phyloP scores from a whole-genome alignment of 2,888 invertebrate species.

The Trachelus troglodyta region DNA sequence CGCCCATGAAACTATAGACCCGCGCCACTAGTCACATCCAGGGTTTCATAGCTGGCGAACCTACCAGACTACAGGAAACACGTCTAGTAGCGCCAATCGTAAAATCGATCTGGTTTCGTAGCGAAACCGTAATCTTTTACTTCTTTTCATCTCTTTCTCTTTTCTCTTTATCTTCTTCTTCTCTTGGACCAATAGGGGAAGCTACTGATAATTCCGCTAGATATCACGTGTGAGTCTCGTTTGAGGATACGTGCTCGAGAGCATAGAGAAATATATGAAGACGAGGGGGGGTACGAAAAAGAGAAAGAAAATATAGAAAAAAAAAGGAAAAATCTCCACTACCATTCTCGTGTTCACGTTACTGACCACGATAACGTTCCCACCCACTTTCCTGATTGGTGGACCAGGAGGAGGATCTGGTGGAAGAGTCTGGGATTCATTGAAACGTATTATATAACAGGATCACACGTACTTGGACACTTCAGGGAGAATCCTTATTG shows the following conservation, averaged over 20 bases:
- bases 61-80: not conserved
- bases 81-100: not conserved
- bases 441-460: not conserved
- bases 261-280: not conserved
- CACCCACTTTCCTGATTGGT: not conserved
- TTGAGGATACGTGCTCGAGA: not conserved
- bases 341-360: not conserved
- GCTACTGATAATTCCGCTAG: not conserved
- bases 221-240: not conserved
- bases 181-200: not conserved
- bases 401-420: not conserved
- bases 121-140: not conserved
- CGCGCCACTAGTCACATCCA: not conserved
- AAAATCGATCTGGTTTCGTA: not conserved
- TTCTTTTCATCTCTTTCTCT: not conserved
- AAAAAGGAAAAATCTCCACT: not conserved
- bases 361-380: not conserved
- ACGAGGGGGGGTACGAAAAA: not conserved
- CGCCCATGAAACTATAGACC: constrained; percentile 14
- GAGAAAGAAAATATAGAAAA: not conserved
- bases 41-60: not conserved
- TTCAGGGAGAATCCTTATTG: not conserved
- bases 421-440: not conserved
- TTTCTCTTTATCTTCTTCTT: not conserved
- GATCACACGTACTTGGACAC: not conserved